A percentile compares a stretch with the other conserved stretches of the same genome.
Conservation (phyloP, 1,140 invertebrate genomes). For the Maconellicoccus hirsutus region DNA sequence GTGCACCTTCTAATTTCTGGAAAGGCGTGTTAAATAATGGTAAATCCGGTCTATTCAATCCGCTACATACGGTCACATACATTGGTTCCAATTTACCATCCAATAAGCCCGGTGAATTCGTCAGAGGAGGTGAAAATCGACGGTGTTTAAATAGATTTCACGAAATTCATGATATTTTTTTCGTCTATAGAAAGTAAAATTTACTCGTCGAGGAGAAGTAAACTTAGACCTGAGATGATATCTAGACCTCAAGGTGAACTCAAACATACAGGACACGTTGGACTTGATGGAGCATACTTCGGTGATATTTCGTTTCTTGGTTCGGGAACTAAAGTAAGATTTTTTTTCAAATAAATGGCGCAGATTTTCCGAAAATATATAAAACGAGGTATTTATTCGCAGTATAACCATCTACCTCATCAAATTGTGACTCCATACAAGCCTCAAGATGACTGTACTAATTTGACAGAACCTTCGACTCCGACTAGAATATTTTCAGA, state of each 20-base stretch:
- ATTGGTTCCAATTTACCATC: conserved; percentile 67
- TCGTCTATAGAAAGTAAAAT: conserved; percentile 39
- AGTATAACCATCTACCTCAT: conserved; percentile 65
- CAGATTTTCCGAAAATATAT: not conserved
- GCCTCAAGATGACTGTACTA: conserved; percentile 56
- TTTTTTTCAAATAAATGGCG: not conserved
- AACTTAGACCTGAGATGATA: conserved; percentile 84
- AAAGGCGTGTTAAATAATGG: conserved; percentile 73
- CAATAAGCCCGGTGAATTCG: conserved; percentile 46
- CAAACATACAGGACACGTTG: conserved; percentile 93
- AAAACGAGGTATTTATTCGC: conserved; percentile 28
- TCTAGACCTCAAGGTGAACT: conserved; percentile 92
- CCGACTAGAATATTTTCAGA: conserved; percentile 34
- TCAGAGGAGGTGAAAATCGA: conserved; percentile 40
- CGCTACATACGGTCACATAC: conserved; percentile 77
- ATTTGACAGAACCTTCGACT: conserved; percentile 39
- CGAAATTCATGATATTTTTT: not conserved
- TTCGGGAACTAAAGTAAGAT: conserved; percentile 38
- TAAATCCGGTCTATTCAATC: conserved; percentile 80
- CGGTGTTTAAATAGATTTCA: too few species aligned
- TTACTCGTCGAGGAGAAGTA: conserved; percentile 49
- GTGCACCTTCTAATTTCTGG: conserved; percentile 45
- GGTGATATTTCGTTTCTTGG: conserved; percentile 83
- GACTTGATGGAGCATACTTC: conserved; percentile 91
- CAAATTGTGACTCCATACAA: conserved; percentile 81